A percentile compares a stretch with the other conserved stretches of the same genome.
Conservation (phyloP, 2,888 invertebrate genomes). For the Pollenia amentaria region DNA sequence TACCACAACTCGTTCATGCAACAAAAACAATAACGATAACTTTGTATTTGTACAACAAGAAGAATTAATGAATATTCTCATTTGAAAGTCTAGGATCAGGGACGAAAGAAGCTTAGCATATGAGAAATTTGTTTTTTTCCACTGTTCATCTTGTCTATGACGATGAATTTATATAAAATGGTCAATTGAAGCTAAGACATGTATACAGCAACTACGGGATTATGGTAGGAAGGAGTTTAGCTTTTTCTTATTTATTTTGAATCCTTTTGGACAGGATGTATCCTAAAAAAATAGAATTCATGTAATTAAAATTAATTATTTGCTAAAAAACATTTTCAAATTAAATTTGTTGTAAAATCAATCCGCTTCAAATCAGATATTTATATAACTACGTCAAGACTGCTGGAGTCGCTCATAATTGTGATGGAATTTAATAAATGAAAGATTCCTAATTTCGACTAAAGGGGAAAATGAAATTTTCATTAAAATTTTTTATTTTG, state of each 20-base stretch:
- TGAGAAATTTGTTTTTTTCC: not conserved
- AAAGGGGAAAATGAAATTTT: no score
- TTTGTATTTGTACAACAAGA: slow-evolving; percentile 31
- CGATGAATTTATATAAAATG: slow-evolving; percentile 56
- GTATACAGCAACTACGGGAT: slow-evolving; percentile 24
- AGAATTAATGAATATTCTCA: slow-evolving; percentile 43
- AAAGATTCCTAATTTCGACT: no score
- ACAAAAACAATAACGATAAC: not conserved
- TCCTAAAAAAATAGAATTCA: not conserved
- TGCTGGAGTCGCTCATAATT: no score
- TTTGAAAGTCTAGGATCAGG: slow-evolving; percentile 10
- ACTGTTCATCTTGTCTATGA: not conserved
- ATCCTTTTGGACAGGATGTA: not conserved
- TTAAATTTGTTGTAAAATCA: no score
- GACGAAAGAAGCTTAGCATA: not conserved
- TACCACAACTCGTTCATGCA: slow-evolving; percentile 5
- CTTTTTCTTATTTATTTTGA: not conserved
- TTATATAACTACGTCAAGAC: no score
- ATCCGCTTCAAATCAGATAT: no score
- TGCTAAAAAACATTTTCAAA: no score
- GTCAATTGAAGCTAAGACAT: slow-evolving; percentile 65
- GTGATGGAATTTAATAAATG: no score
- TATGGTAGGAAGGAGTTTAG: slow-evolving; percentile 1
- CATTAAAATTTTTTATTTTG: no score
- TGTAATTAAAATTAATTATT: no score